Evolutionary conservation across 2,797 vertebrate genomes (phyloP).

Genomic region (Astyanax mexicanus): DNA sequence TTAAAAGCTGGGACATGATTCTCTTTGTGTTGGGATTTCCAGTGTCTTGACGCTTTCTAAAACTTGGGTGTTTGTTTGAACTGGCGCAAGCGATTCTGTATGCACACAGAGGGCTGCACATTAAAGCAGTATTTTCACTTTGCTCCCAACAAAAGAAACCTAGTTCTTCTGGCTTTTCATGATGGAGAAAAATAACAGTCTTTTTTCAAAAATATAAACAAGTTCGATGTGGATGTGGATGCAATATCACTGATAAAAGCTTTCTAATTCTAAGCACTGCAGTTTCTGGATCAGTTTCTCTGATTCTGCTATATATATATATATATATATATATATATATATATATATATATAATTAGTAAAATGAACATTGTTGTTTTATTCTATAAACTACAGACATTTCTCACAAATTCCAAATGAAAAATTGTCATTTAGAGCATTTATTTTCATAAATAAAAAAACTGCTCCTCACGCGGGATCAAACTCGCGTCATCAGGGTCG

Average conservation of each 20-base stretch:
- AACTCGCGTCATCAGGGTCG: no score
- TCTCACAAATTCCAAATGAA: no score
- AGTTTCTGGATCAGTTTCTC: no score
- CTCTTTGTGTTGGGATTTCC: conserved; percentile 63
- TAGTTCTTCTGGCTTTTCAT: not conserved
- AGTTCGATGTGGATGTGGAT: not conserved
- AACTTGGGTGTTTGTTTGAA: conserved; percentile 60
- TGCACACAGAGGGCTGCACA: conserved; percentile 60
- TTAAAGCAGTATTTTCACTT: conserved; percentile 61
- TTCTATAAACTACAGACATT: no score
- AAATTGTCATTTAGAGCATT: no score
- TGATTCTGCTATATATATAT: no score
- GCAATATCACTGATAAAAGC: not conserved
- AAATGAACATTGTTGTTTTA: no score
- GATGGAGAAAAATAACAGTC: not conserved
- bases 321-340: no score
- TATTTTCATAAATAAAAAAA: no score
- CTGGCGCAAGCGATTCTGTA: conserved; percentile 58
- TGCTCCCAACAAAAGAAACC: conserved; percentile 57
- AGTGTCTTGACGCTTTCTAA: conserved; percentile 49
- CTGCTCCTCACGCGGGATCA: no score
- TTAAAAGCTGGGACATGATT: conserved; percentile 62
- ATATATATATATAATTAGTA: no score
- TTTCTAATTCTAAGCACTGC: not conserved
- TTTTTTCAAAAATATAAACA: not conserved